phyloP scores from a whole-genome alignment of 2,888 invertebrate species.

The Drosophila meridiana region DNA sequence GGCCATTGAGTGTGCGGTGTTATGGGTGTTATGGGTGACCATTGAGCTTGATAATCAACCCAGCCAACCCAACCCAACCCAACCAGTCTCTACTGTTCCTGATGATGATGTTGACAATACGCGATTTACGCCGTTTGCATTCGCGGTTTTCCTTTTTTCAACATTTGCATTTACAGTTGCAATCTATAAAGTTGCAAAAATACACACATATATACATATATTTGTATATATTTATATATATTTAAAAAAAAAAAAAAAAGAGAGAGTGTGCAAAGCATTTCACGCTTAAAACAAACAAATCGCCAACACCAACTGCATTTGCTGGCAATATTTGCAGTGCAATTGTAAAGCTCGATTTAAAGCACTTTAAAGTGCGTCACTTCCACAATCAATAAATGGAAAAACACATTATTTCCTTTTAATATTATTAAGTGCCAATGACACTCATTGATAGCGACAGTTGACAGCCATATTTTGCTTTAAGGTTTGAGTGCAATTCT shows the following conservation, averaged over 20 bases:
- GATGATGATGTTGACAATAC: slow-evolving; percentile 55
- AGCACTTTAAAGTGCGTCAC: background rate
- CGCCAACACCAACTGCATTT: slow-evolving; percentile 32
- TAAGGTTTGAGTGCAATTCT: background rate
- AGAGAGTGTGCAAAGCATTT: slow-evolving; percentile 35
- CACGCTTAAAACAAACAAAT: slow-evolving; percentile 65
- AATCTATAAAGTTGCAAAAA: slow-evolving; percentile 40
- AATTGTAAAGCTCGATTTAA: slow-evolving; percentile 20
- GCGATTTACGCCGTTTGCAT: slow-evolving; percentile 40
- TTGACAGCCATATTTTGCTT: background rate
- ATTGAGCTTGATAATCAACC: slow-evolving; percentile 23
- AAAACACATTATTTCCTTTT: slow-evolving; percentile 9
- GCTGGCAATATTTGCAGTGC: slow-evolving; percentile 34
- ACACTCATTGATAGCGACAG: slow-evolving; percentile 1
- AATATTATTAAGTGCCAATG: slow-evolving; percentile 4
- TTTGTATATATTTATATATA: slow-evolving; percentile 12
- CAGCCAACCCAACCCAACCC: background rate
- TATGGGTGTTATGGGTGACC: slow-evolving; percentile 5
- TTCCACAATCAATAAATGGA: slow-evolving; percentile 7
- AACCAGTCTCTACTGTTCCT: background rate
- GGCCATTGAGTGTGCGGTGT: slow-evolving; percentile 14
- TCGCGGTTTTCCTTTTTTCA: slow-evolving; percentile 34
- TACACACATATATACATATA: background rate
- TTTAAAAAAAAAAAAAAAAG: background rate
- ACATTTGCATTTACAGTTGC: slow-evolving; percentile 60